phyloP scores from a whole-genome alignment of 2,888 invertebrate species.

The Eutolmus rufibarbis region DNA sequence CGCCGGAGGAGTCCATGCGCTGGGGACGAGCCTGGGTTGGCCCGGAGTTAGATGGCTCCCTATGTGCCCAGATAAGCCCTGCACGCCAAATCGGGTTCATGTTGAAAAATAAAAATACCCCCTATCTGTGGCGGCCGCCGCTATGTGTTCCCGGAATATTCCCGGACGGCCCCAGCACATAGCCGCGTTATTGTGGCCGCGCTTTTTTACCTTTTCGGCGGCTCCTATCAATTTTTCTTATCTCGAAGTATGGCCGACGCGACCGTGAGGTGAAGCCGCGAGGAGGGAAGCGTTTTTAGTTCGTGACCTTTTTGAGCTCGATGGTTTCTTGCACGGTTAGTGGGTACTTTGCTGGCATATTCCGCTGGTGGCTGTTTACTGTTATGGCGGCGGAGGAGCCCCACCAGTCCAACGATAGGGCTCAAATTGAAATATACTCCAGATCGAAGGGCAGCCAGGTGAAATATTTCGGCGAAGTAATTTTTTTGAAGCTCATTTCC shows the following conservation, averaged over 20 bases:
- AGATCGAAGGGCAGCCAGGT: background rate
- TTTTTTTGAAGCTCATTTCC: slow-evolving; percentile 19
- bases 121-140: background rate
- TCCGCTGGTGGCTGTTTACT: background rate
- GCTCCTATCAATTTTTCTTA: slow-evolving; percentile 37
- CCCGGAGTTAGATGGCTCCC: slow-evolving; percentile 31
- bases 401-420: background rate
- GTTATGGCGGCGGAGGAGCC: background rate
- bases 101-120: background rate
- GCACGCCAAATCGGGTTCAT: slow-evolving; percentile 22
- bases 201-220: slow-evolving; percentile 24
- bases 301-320: slow-evolving; percentile 18
- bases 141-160: background rate
- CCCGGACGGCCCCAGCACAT: background rate
- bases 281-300: slow-evolving; percentile 6
- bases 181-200: background rate
- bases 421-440: slow-evolving; percentile 28
- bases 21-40: slow-evolving; percentile 38
- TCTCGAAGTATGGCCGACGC: slow-evolving; percentile 39
- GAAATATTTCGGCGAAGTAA: background rate
- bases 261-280: slow-evolving; percentile 23
- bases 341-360: background rate
- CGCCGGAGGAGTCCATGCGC: slow-evolving; percentile 38
- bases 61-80: slow-evolving; percentile 26
- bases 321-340: background rate